Evolutionary conservation across 1,140 invertebrate species (phyloP), one percentile per base, ranked within the genome.

Genomic region (Drosophila funebris): DNA sequence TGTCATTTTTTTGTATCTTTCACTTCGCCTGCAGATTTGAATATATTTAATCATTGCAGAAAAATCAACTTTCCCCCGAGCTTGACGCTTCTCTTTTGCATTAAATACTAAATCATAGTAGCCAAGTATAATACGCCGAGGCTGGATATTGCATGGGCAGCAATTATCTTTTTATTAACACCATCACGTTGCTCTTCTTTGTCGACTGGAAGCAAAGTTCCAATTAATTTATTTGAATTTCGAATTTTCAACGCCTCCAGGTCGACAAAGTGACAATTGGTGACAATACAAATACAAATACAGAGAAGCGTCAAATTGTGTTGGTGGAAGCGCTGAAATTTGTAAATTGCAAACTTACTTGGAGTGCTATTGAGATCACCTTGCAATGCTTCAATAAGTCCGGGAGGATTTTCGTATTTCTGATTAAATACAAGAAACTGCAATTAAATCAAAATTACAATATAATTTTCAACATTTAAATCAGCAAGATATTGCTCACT

Each of bases 351-450:
- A 29, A 52, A 71, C 68, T 72, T 52, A 83, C 79, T 46, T 33
- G 20, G 6, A 0, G 72, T 69, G 18, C 74, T 75, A 18, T 61
- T 11, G 0, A 58, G 20, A 53, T 72, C 18, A 3, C 82, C 77
- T 39, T 63, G 70, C 0, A 16, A 4, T 11, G 80, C 83, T 2
- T 57, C 4, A 9, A 79, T 9, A 4, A 76, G 22, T 1, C 20
- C 71, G 0, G 46, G 36, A 9, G 80, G 80, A 29, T 60, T 54
- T 14, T 70, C 63, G 18, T 77, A 85, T 16, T 90, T 67, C 39
- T 90, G 83, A 64, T 90, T 85, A 7, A 22, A 54, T 0, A 72
- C 73, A 2, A 46, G 1, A 0, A 70, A 44, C 80, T 88, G 11
- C 0, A 43, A 16, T 2, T 4, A 3, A 5, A 29, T 22, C 5